These are phyloP conservation scores for Xestia xanthographa DNA, from an alignment of 2,888 invertebrate species.

Conservation along the genomic window DNA sequence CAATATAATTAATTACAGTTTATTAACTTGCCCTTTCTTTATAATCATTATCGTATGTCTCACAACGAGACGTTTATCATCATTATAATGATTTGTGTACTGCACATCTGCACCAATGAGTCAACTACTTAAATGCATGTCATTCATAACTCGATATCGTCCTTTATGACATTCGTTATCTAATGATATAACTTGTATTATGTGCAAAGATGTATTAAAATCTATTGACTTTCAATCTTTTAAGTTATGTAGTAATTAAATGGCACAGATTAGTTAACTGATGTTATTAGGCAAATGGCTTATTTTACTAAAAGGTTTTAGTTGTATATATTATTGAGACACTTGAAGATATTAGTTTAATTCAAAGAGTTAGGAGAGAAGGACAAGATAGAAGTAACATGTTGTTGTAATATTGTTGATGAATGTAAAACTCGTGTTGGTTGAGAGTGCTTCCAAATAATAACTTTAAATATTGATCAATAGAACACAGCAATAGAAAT, in stretches of 20 bases:
- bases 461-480: constrained; percentile 1
- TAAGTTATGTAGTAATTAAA: background rate
- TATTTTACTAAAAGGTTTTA: background rate
- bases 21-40: background rate
- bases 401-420: background rate
- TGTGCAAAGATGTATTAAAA: constrained; percentile 1
- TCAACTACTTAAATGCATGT: constrained; percentile 19
- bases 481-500: background rate
- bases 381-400: background rate
- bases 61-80: background rate
- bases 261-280: constrained; percentile 10
- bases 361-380: background rate
- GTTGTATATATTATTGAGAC: constrained; percentile 4
- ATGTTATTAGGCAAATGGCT: background rate
- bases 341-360: constrained; percentile 1
- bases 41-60: background rate
- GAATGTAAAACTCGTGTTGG: background rate
- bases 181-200: constrained; percentile 7
- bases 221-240: background rate
- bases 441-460: background rate
- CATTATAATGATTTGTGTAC: constrained; percentile 31
- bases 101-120: constrained; percentile 6
- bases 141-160: constrained; percentile 29
- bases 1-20: background rate
- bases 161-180: constrained; percentile 31